Percentiles rank a stretch among this genome's conserved stretches.
These are phyloP conservation scores for Campylomormyrus tamandua DNA, from an alignment of 2,113 vertebrate genomes.

Conservation along the genomic window DNA sequence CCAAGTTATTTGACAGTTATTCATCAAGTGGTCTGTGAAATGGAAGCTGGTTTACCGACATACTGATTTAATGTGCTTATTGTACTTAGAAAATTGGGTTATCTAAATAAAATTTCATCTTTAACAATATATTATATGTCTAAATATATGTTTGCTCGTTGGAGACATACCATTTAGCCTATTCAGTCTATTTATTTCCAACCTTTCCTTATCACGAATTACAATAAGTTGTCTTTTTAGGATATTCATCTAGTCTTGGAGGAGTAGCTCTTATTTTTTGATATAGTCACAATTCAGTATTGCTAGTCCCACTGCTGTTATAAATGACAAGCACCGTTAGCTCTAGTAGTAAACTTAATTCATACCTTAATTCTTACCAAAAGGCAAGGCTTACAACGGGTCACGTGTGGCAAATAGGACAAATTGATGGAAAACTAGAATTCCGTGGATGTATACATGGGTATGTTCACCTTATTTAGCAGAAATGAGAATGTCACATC, in stretches of 20 bases:
- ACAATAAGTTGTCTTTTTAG: background rate
- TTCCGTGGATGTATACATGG: conserved; percentile 38
- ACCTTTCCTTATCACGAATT: background rate
- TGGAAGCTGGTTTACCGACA: background rate
- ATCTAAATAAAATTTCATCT: background rate
- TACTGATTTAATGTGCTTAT: conserved; percentile 15
- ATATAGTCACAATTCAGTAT: background rate
- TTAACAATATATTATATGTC: background rate
- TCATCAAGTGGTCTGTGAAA: background rate
- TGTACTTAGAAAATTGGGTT: background rate
- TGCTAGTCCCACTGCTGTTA: background rate
- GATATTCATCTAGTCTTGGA: background rate
- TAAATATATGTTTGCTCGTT: background rate
- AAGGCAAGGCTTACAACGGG: background rate
- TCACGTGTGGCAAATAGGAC: conserved; percentile 35
- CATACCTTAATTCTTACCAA: background rate
- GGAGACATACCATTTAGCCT: background rate
- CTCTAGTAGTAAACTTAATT: background rate
- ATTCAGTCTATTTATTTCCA: background rate
- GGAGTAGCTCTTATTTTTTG: background rate
- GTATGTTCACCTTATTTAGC: conserved; percentile 55
- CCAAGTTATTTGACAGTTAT: conserved; percentile 3
- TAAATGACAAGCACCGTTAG: background rate
- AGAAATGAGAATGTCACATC: conserved; percentile 48
- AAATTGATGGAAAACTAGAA: conserved; percentile 38